Conservation (phyloP, 2,113 vertebrate species). For the Aegithalos caudatus region DNA sequence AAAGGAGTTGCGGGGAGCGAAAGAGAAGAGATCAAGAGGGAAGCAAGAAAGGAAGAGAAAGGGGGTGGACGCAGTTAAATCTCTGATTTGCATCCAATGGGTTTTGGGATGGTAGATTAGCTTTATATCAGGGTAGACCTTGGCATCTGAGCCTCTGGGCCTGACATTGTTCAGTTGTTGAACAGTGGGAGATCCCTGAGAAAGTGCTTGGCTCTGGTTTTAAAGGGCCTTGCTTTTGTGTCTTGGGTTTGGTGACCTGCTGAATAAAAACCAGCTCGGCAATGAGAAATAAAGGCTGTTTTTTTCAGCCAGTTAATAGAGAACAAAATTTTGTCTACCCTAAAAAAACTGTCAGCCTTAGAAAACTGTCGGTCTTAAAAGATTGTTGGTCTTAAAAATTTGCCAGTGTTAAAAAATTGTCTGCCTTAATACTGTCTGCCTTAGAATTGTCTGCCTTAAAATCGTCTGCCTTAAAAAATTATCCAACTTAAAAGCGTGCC, state of each 20-base stretch:
- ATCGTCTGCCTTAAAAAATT: background rate
- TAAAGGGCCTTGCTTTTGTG: background rate
- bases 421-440: too few relatives aligned
- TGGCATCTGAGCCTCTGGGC: background rate
- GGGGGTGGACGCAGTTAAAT: background rate
- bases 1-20: background rate
- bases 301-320: background rate
- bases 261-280: conserved; percentile 8
- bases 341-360: background rate
- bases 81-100: background rate
- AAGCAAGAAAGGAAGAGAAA: background rate
- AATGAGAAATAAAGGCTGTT: background rate
- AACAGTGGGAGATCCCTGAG: background rate
- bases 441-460: too few relatives aligned
- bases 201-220: background rate
- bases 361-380: background rate
- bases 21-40: background rate
- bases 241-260: background rate
- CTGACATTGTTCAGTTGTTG: background rate
- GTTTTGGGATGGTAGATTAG: background rate
- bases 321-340: background rate
- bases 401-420: background rate
- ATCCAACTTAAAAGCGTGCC: background rate
- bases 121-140: background rate
- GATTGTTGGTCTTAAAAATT: background rate